Evolutionary conservation across 2,797 vertebrate genomes (phyloP), one percentile per base, ranked within the genome.

Genomic region (Rhodeus uyekii): DNA sequence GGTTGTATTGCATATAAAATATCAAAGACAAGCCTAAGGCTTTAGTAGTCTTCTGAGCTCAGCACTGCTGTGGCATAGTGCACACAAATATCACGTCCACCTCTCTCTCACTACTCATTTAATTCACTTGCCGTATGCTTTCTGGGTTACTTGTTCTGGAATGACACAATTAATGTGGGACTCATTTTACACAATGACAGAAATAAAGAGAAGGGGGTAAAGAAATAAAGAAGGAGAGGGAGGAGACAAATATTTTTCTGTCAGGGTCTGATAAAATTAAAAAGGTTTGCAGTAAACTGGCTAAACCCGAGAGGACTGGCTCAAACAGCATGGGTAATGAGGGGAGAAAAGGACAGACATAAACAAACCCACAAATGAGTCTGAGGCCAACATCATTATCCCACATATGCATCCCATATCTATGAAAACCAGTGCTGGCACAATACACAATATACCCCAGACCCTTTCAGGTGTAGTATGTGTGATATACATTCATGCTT

Each of bases 241-340:
- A 86, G 78, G 88, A 91, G 76, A 82, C 80, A 8, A 55, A 27
- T 19, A 19, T 73, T 55, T 88, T 83, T 65, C 84, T 89, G 85
- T 60, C 76, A 87, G 76, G 72, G 89, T 90, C 92, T 94, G 92
- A 93, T 93, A 93, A 95, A 94, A 96, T 95, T 34, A 89, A 91
- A 92, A 93, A 93, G 91, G 89, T 93, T 92, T 87, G 88, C 89
- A 94, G 93, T 94, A 95, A 96, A 94, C 94, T 92, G 90, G 87
- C 87, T 91, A 90, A 92, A 94, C 94, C 95, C 93, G 90, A 74
- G 78, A 94, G 93, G 94, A 95, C 90, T 93, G 91, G 91, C 94
- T 96, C 93, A 96, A 96, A 96, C 94, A 93, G 95, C 94, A 95
- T 95, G 92, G 92, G 90, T 96, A 96, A 97, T 95, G 95, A 97